Conservation (phyloP, 2,113 vertebrate species). For the Rousettus leschenaultii region DNA sequence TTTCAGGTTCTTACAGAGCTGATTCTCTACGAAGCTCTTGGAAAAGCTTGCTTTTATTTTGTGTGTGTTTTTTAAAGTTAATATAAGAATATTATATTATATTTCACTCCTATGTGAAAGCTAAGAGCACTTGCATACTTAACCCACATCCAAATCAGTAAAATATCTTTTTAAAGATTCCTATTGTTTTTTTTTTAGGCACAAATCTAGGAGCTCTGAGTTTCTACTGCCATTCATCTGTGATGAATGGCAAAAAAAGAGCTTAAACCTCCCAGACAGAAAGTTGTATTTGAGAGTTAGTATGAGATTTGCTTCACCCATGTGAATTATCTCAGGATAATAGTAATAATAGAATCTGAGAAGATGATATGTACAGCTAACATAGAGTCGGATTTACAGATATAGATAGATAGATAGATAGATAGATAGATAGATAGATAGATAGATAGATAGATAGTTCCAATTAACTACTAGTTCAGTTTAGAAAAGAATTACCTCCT, state of each 20-base stretch:
- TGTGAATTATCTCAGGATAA: neutral
- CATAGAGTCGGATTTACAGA: neutral
- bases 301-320: neutral
- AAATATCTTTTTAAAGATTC: constrained; percentile 18
- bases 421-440: neutral
- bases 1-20: constrained; percentile 30
- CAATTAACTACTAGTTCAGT: constrained; percentile 39
- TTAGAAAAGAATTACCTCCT: constrained; percentile 51
- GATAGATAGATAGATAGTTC: neutral
- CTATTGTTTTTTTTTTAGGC: constrained; percentile 2
- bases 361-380: neutral
- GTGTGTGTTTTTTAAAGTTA: neutral
- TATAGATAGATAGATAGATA: neutral
- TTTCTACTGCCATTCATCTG: neutral
- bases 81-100: no score
- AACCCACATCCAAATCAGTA: neutral
- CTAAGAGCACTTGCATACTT: neutral
- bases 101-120: neutral
- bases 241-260: neutral
- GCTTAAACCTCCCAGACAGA: neutral
- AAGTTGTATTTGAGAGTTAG: constrained; percentile 30
- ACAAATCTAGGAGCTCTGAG: neutral
- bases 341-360: neutral
- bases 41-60: constrained; percentile 42
- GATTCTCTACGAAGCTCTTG: constrained; percentile 20